Evolutionary conservation across 1,140 invertebrate genomes (phyloP), one percentile per base, ranked within the genome.

Genomic region (Scaptomyza graminum): DNA sequence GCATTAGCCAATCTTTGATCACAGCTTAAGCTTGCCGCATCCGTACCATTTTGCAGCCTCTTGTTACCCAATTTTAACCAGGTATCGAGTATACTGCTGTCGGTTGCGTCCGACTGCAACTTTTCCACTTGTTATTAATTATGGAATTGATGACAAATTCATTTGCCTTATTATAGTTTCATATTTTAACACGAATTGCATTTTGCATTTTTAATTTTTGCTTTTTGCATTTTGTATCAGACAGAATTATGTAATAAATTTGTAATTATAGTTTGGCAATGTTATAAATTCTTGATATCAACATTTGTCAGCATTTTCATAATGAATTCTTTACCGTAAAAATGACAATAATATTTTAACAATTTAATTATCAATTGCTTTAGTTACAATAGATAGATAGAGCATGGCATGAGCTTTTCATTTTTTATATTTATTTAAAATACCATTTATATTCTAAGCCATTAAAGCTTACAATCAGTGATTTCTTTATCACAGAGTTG

Each of bases 221-320:
- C 13, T 22, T 22, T 47, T 22, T 41, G 44, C 13, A 49, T 52
- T 47, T 34, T 47, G 28, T 13, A 64, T 28, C 12, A 18, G 25
- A 1, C 25, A 28, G 49, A 54, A 69, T 31, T 64, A 34, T 34
- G 25, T 55, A 69, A 69, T 69, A 63, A 56, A 64, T 64, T 56
- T 50, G 28, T 47, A 18, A 50, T 64, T 28, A 34, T 12, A 39
- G 12, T 55, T 64, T 64, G 28, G 50, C 12, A 12, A 16, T 28
- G 54, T 55, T 47, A 46, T 55, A 46, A 37, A 46, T 60, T 47
- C 11, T 47, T 61, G 18, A 62, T 62, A 15, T 11, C 34, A 50
- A 12, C 34, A 49, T 34, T 49, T 62, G 15, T 11, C 34, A 50
- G 15, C 18, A 49, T 34, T 37, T 18, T 12, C 12, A 25, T n/a